Base-by-base conservation (phyloP, 1,140 invertebrate species). In the Aricia agestis region DNA sequence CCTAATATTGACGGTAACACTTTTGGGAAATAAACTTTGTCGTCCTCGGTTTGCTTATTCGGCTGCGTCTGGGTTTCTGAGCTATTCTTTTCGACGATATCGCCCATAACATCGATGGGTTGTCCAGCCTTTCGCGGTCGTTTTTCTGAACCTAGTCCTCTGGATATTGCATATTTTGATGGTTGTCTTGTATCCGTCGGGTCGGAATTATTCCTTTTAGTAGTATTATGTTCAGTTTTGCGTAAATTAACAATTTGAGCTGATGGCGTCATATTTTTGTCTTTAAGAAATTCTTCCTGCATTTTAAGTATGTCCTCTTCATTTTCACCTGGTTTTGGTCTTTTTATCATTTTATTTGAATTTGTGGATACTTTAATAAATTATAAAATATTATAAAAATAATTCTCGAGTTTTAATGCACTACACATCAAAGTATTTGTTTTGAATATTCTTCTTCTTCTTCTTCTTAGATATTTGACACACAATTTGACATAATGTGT, bases 261-360 rank as follows among this genome's bases (percentile, higher is more conserved):
- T 1, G 94, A 92, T 2, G 94, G 93, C 67, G 93, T 84, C 17
- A 93, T 81, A 66, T 91, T 86, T 25, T 93, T 93, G 76, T 93
- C 89, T 25, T 89, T 81, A 2, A 94, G 77, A 78, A 95, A 96
- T 68, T 95, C 94, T 73, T 94, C 93, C 79, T 96, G 95, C 93
- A 95, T 93, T 58, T 92, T 93, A 17, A 96, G 90, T 59, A 96
- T 90, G 77, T 96, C 95, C 19, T 95, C 93, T 75, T 96, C 95
- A 36, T 83, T 92, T 78, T 96, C 95, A 4, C 89, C 92, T 1
- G 92, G 92, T 75, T 94, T 95, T 0, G 95, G 95, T 77, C 95
- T 91, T 72, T 88, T 86, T 74, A 93, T 89, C 94, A 94, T 94
- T 25, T 25, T 25, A 3, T 25, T 25, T 25, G 25, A 25, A 82